phyloP scores from a whole-genome alignment of 2,797 vertebrate genomes.

The Tangara arthus region DNA sequence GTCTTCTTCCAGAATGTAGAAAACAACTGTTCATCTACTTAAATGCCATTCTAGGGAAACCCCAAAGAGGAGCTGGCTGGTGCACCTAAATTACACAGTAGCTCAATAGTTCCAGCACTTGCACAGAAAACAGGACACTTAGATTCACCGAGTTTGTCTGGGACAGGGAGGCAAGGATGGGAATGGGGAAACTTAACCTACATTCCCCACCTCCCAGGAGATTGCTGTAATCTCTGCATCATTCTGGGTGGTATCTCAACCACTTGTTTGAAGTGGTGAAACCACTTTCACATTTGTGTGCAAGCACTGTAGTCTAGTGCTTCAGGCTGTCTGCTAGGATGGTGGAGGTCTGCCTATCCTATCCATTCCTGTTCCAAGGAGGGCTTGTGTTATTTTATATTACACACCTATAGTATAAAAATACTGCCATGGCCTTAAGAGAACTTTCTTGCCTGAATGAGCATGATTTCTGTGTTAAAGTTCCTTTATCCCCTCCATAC shows the following conservation, averaged over 20 bases:
- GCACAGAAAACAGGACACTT: neutral
- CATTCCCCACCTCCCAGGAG: conserved; percentile 28
- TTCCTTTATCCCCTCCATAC: neutral
- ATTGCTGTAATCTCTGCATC: neutral
- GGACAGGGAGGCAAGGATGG: neutral
- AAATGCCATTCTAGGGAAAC: neutral
- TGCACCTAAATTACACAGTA: neutral
- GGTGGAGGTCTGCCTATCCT: neutral
- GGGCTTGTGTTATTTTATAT: neutral
- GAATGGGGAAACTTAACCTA: neutral
- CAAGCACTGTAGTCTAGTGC: neutral
- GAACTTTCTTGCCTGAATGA: neutral
- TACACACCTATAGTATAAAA: neutral
- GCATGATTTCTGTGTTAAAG: neutral
- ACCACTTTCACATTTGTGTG: neutral
- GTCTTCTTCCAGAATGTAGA: neutral
- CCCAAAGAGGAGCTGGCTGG: neutral
- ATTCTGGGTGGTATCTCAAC: conserved; percentile 28
- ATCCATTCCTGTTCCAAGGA: neutral
- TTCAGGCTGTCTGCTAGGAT: conserved; percentile 2
- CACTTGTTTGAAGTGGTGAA: conserved; percentile 33
- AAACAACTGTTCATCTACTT: neutral
- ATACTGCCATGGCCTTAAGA: neutral
- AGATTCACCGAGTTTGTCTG: neutral
- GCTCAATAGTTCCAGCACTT: neutral